Conservation (phyloP, 2,888 invertebrate species). For the Sphecodes monilicornis region DNA sequence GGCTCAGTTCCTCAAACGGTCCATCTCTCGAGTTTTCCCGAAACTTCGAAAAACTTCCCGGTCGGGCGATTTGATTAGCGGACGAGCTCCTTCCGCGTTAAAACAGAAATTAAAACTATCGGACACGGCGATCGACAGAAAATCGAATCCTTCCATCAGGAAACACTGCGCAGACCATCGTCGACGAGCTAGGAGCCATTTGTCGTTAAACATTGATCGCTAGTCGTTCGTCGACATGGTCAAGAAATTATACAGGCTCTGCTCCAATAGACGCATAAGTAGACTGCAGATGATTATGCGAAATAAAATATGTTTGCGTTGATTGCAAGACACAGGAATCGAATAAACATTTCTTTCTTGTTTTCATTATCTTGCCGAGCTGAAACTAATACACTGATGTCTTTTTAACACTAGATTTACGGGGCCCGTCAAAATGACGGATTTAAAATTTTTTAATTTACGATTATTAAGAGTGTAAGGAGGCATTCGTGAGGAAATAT, state of each 20-base stretch:
- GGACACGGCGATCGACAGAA: conserved; percentile 12
- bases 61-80: conserved; percentile 11
- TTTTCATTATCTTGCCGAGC: no score
- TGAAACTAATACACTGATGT: no score
- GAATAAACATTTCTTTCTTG: no score
- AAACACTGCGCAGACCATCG: neutral
- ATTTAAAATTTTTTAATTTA: no score
- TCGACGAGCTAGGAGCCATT: neutral
- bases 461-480: no score
- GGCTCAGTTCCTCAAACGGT: conserved; percentile 42
- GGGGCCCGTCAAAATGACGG: no score
- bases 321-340: no score
- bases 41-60: conserved; percentile 28
- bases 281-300: no score
- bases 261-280: no score
- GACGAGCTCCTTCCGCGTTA: neutral
- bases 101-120: conserved; percentile 29
- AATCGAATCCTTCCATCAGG: neutral
- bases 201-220: neutral
- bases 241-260: neutral
- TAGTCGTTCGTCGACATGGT: neutral
- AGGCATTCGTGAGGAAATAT: no score
- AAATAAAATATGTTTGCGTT: no score
- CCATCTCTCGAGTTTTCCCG: conserved; percentile 33
- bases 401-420: no score